Evolutionary conservation across 1,140 invertebrate genomes (phyloP), one percentile per base, ranked within the genome.

Genomic region (Penaeus japonicus): DNA sequence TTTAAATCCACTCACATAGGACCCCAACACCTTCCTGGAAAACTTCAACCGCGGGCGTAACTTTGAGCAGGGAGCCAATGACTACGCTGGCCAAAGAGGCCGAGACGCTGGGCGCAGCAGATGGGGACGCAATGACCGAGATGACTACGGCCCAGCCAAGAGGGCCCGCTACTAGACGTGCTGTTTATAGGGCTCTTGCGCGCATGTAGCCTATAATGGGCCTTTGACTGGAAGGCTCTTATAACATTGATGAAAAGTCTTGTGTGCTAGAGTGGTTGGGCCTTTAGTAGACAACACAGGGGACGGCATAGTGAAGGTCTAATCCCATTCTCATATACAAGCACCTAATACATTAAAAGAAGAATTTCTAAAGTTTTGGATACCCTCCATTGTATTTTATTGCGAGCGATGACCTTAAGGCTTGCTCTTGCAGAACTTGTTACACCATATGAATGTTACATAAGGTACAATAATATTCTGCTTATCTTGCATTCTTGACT

Each of bases 21-120:
- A 89, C 79, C 89, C 89, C 78, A 80, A 87, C 89, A 89, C 80
- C 79, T 89, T 89, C 84, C 59, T 89, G 84, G 89, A 89, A 84
- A 89, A 89, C 89, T 89, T 89, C 89, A 89, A 86, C 84, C 89
- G 89, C 78, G 89, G 80, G 70, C 89, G 84, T 87, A 89, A 87
- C 84, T 89, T 89, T 89, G 89, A 89, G 65, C 84, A 87, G 79
- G 79, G 73, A 86, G 85, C 84, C 20, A 27, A 57, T 75, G 89
- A 89, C 79, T 89, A 89, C 89, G 79, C 62, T 84, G 82, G 84
- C 84, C 89, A 81, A 78, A 83, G 83, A 82, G 83, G 85, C 89
- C 84, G 89, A 18, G 89, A 89, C 22, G 84, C n/a, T 75, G 89
- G 84, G 80, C 89, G 89, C 62, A 87, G 84, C 80, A 79, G 89